Base-by-base conservation (phyloP, 2,113 vertebrate genomes). In the Leucopsar rothschildi region DNA sequence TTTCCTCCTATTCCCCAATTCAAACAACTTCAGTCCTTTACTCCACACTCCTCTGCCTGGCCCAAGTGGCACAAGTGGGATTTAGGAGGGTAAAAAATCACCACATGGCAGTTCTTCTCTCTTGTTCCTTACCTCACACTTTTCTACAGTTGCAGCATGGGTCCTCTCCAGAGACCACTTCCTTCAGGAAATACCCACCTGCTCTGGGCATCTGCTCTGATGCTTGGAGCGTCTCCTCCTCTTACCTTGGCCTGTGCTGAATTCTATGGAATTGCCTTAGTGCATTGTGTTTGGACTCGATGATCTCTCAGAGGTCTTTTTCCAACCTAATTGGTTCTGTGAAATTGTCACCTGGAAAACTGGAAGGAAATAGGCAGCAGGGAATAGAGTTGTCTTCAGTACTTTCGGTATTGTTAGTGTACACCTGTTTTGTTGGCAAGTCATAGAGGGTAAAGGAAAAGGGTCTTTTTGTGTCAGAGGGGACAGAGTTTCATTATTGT, bases 201-300 rank as follows among this genome's bases (percentile, higher is more conserved):
- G 23, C 15, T 66, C 17, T 37, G n/a, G 21, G 17, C 8, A 23
- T 23, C 55, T 79, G 24, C n/a, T 88, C 17, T 0, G 1, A 5
- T 14, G 35, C 21, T 24, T 69, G 60, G 14, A 40, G 55, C 59
- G 33, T 2, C 18, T 66, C 14, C 20, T 87, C 28, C 24, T 88
- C 47, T 57, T 57, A 18, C 25, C 44, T 53, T 44, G n/a, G 16
- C 17, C 20, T 57, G 0, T 1, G 5, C 52, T 50, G 3, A 4
- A 2, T 68, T 77, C 19, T 44, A 1, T 4, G 4, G 55, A 25
- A 33, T 76, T 76, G 18, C 12, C 52, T 75, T 42, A 47, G 45
- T 44, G 15, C 44, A 23, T 7, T 42, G 18, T 37, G 8, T n/a
- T 66, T 60, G 53, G 29, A 39, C n/a, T 68, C 0, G 0, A 1